A percentile compares a stretch with the other conserved stretches of the same genome.
These are phyloP conservation scores for Peromyscus attwateri DNA, from an alignment of 2,797 vertebrate species.

Conservation along the genomic window DNA sequence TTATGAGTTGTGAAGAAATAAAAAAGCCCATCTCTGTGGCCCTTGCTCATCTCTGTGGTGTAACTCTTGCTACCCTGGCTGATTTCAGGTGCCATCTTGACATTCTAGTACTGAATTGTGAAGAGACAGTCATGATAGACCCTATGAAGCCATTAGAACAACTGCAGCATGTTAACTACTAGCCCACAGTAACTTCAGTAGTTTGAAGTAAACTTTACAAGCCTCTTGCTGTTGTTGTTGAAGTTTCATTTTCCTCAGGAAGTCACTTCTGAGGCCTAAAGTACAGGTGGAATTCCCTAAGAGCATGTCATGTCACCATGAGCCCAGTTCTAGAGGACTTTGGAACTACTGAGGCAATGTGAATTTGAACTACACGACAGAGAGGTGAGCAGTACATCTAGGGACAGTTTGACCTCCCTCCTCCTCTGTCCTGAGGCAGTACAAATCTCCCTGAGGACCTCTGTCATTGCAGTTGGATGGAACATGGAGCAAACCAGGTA, in stretches of 20 bases:
- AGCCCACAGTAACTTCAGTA: neutral
- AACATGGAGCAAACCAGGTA: neutral
- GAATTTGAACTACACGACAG: neutral
- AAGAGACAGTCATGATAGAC: neutral
- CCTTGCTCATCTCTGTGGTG: neutral
- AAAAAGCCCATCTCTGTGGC: neutral
- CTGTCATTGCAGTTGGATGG: neutral
- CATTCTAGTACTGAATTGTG: neutral
- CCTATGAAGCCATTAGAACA: neutral
- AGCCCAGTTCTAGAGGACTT: neutral
- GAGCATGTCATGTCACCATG: neutral
- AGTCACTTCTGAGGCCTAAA: neutral
- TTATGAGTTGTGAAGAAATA: neutral
- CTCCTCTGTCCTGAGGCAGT: neutral
- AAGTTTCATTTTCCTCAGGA: constrained; percentile 12
- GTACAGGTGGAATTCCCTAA: neutral
- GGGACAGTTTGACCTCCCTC: neutral
- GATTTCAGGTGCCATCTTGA: neutral
- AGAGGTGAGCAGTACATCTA: neutral
- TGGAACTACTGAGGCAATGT: neutral
- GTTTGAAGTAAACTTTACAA: neutral
- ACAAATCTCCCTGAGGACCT: neutral
- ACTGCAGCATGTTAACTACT: neutral
- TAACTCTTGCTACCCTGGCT: neutral
- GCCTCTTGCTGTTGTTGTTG: neutral